phyloP scores from a whole-genome alignment of 2,113 vertebrate species.

The Fukomys damarensis region DNA sequence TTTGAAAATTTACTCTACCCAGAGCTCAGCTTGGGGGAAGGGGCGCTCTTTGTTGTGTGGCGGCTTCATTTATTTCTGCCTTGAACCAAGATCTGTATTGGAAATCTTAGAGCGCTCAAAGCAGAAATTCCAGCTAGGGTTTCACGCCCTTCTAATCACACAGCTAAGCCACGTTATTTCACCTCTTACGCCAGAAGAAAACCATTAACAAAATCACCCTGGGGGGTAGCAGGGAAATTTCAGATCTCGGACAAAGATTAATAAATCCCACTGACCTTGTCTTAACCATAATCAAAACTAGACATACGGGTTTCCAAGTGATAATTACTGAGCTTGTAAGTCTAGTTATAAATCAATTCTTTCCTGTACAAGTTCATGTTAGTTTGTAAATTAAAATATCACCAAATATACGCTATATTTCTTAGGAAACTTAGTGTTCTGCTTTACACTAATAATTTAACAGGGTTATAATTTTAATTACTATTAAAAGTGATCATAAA shows the following conservation, averaged over 20 bases:
- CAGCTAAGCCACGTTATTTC: background rate
- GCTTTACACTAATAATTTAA: background rate
- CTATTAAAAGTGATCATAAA: background rate
- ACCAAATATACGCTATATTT: background rate
- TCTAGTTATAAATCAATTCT: background rate
- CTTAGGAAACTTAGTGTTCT: background rate
- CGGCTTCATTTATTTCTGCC: background rate
- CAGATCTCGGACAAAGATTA: background rate
- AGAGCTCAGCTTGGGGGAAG: fast-evolving
- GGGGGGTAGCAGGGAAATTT: background rate
- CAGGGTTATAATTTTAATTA: background rate
- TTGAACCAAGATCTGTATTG: background rate
- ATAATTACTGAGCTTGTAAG: background rate
- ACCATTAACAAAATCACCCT: background rate
- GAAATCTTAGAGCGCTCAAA: background rate
- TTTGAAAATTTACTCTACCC: background rate
- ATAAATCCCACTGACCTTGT: background rate
- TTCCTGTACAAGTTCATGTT: background rate
- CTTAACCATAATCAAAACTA: background rate
- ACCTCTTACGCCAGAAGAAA: background rate
- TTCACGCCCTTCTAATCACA: background rate
- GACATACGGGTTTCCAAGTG: background rate
- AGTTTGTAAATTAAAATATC: background rate
- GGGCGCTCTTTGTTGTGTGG: background rate
- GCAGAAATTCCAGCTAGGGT: background rate